These are phyloP conservation scores for Neosilurus mollespiculum DNA, from an alignment of 2,797 vertebrate genomes.

Conservation along the genomic window DNA sequence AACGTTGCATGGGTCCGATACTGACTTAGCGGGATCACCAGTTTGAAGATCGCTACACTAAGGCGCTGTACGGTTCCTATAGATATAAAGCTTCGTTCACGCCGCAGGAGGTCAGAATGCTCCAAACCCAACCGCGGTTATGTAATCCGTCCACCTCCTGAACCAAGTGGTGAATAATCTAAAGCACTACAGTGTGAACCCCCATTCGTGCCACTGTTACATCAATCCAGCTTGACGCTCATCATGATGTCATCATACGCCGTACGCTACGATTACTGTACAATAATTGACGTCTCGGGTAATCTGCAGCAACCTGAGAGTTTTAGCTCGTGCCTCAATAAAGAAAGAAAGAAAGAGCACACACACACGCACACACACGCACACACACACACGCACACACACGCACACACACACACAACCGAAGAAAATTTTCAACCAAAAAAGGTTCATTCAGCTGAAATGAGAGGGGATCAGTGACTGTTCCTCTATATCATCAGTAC, in stretches of 20 bases:
- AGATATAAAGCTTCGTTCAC: neutral
- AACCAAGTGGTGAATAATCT: neutral
- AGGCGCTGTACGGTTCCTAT: no score
- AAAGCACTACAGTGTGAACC: neutral
- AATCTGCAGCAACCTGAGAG: neutral
- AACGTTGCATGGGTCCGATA: neutral
- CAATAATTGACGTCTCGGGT: neutral
- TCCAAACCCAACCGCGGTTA: neutral
- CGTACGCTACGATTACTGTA: neutral
- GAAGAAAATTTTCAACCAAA: neutral
- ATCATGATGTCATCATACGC: neutral
- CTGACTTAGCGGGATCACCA: neutral
- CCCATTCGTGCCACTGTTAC: neutral
- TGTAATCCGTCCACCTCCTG: no score
- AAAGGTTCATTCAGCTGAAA: neutral
- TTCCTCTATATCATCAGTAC: neutral
- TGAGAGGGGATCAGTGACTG: neutral
- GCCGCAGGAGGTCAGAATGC: neutral
- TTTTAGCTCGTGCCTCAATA: neutral
- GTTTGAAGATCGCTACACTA: neutral
- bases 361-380: no score
- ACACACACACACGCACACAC: no score
- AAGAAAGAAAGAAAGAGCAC: neutral
- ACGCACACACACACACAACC: no score
- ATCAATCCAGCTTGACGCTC: neutral